Evolutionary conservation across 2,797 vertebrate species (phyloP), one percentile per base, ranked within the genome.

Genomic region (Bufotes viridis): DNA sequence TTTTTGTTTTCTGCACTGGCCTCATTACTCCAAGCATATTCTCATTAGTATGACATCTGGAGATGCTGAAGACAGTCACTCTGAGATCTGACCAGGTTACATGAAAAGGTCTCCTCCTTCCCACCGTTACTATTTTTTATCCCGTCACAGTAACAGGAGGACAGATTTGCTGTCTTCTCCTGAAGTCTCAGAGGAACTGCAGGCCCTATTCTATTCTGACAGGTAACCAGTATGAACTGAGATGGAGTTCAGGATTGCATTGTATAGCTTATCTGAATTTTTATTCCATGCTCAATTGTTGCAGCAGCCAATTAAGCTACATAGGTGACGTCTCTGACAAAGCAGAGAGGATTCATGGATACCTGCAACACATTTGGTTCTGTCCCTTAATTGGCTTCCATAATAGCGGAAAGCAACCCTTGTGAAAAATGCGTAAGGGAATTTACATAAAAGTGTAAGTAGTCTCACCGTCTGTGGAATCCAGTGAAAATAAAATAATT

Each of bases 231-330:
- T 34, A 84, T 84, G 69, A 60, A 60, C 29, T 0, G 18, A 55
- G 84, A 55, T 63, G 74, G 74, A 67, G 34, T 26, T 51, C 24
- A 14, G 42, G 34, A 78, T 65, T 60, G 12, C 60, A 85, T 85
- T n/a, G 49, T 14, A 53, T 78, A 78, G 29, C 53, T 26, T 65
- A 55, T 65, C 60, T 49, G 61, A 42, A 34, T 20, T 72, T 29
- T 42, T 82, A 82, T 84, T 84, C 82, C 29, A 58, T 42, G 18
- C 74, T 84, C 82, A 42, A n/a, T 74, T n/a, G 42, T 51, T 69
- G 42, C 65, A 70, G 7, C 42, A 67, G 69, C 82, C 70, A 84
- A 84, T 84, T 84, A 84, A 49, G 29, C 55, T 24, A 29, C 82
- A 61, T 42, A 60, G 18, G 22, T 84, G 55, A 60, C 55, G 9